Conservation (phyloP, 2,113 vertebrate species). For the Sinocyclocheilus rhinocerous region DNA sequence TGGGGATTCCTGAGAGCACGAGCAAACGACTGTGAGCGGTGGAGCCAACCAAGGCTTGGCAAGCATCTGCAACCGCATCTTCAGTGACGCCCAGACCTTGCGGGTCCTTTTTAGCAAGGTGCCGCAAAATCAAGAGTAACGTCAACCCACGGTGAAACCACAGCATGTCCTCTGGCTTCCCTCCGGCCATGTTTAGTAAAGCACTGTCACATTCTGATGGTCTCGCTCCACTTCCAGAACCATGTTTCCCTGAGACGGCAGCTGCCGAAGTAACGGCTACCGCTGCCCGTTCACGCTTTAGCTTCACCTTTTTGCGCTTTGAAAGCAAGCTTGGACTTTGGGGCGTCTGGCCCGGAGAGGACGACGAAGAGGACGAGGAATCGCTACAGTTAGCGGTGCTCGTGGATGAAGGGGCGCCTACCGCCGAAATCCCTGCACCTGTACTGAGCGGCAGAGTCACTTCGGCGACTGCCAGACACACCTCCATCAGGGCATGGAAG, state of each 20-base stretch:
- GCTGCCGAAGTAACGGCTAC: conserved; percentile 63
- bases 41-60: conserved; percentile 91
- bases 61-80: conserved; percentile 91
- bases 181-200: conserved; percentile 86
- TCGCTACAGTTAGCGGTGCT: conserved; percentile 91
- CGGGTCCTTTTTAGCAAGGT: conserved; percentile 90
- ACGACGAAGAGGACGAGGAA: conserved; percentile 92
- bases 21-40: conserved; percentile 91
- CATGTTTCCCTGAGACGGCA: conserved; percentile 78
- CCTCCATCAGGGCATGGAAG: conserved; percentile 95
- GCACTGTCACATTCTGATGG: conserved; percentile 79
- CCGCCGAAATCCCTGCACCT: conserved; percentile 80
- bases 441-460: conserved; percentile 93
- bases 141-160: conserved; percentile 97
- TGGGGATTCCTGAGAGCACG: conserved; percentile 95
- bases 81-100: conserved; percentile 92
- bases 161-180: conserved; percentile 97
- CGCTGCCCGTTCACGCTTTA: conserved; percentile 91
- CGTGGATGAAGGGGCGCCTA: conserved; percentile 84
- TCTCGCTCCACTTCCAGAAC: conserved; percentile 69
- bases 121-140: conserved; percentile 91
- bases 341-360: conserved; percentile 94
- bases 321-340: conserved; percentile 96
- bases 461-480: conserved; percentile 93
- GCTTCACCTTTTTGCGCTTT: conserved; percentile 97